Conservation (phyloP, 92 coral and sea anemone genomes). For the Phenganax subtilis region DNA sequence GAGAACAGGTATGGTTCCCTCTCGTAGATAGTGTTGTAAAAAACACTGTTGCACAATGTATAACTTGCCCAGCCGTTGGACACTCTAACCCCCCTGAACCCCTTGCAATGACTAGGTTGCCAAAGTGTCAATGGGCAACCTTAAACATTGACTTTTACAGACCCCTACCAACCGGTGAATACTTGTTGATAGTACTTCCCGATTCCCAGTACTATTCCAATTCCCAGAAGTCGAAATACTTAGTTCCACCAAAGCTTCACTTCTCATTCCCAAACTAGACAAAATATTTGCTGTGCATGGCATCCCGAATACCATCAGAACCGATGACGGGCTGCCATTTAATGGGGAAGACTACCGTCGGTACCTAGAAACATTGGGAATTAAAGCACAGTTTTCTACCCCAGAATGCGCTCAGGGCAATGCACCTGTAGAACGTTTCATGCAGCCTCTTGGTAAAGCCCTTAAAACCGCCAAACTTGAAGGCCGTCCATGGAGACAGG, state of each 20-base stretch:
- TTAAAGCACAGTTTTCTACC: neutral
- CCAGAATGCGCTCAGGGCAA: neutral
- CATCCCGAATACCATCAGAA: neutral
- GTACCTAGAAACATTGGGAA: neutral
- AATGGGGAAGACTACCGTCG: neutral
- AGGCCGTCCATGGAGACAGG: conserved; percentile 1
- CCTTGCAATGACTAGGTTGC: conserved; percentile 26
- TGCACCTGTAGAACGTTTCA: conserved; percentile 3
- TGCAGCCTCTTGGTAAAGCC: neutral
- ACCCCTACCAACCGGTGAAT: conserved; percentile 26
- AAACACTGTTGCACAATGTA: no score
- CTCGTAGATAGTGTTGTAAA: no score
- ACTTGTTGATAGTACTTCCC: conserved; percentile 3
- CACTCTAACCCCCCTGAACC: conserved; percentile 21
- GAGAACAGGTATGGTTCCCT: no score
- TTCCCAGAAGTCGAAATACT: conserved; percentile 13
- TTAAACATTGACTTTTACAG: conserved; percentile 19
- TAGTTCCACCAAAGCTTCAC: neutral
- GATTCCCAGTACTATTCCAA: conserved; percentile 12
- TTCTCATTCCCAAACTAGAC: neutral
- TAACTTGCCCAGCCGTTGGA: neutral
- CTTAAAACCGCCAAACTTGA: neutral
- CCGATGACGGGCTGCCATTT: neutral
- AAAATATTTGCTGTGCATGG: neutral
- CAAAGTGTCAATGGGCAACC: conserved; percentile 7